Evolutionary conservation across 2,888 invertebrate species (phyloP), one percentile per base, ranked within the genome.

Genomic region (Augochlorella aurata): DNA sequence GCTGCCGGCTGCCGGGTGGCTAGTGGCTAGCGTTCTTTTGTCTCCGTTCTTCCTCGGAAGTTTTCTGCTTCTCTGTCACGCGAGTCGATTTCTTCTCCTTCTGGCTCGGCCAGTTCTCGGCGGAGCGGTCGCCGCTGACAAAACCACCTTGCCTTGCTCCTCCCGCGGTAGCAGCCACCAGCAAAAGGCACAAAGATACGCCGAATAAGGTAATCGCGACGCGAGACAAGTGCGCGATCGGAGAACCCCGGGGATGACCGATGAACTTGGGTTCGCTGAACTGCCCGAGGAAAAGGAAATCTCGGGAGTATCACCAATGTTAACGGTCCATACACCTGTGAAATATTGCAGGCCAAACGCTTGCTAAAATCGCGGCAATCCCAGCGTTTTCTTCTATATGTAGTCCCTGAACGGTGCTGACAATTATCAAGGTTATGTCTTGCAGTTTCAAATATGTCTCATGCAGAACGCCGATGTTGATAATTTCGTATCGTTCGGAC

Each of bases 161-260:
- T 80, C 77, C 73, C 79, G 75, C 80, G 73, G 77, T 77, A 82
- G 52, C 72, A 69, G 71, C 79, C 72, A 45, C 24, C 80, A 66
- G 81, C 80, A 79, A 84, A 84, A 76, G 75, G 71, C 70, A 72
- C 79, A 84, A 83, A 87, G 88, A 89, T 90, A 82, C 83, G 85
- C 91, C 91, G 89, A 92, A 92, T 93, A 92, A 92, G 92, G 92
- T 89, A 92, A 92, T 92, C 90, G 87, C 84, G 79, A 84, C 86
- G 85, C 84, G 89, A 89, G 92, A 92, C 92, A 92, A 92, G 92
- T 92, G 92, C 89, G 87, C 83, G 90, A 88, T 89, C 85, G 87
- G 78, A 86, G 85, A 89, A 88, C 87, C 87, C 80, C 85, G 74
- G 83, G 83, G 88, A 88, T 92, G 92, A 91, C 91, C 92, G 92